These are phyloP conservation scores for Ligdia adustata DNA, from an alignment of 2,888 invertebrate species.

Conservation along the genomic window DNA sequence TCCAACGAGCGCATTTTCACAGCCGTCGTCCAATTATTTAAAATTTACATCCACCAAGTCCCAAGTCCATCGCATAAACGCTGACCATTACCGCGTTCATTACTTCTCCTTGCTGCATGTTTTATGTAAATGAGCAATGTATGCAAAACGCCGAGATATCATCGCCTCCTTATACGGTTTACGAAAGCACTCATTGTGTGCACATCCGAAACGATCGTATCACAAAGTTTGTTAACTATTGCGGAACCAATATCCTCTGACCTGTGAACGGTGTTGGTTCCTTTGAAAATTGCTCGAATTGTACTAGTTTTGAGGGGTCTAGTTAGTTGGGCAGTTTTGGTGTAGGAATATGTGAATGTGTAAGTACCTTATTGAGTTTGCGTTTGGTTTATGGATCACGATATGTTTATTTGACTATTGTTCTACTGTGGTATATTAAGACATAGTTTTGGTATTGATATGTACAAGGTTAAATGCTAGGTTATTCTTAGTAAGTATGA, in stretches of 20 bases:
- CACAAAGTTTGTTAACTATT: conserved; percentile 37
- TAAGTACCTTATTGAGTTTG: conserved; percentile 18
- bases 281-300: conserved; percentile 24
- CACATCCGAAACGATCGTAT: conserved; percentile 33
- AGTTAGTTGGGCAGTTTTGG: conserved; percentile 12
- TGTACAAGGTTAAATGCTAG: too few relatives aligned
- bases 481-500: too few relatives aligned
- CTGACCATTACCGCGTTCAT: conserved; percentile 40
- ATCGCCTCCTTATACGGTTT: conserved; percentile 38
- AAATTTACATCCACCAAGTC: conserved; percentile 20
- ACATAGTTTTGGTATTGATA: too few relatives aligned
- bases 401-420: conserved; percentile 2
- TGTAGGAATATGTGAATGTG: conserved; percentile 17
- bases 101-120: conserved; percentile 31
- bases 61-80: conserved; percentile 10
- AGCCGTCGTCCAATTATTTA: conserved; percentile 25
- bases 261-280: conserved; percentile 15
- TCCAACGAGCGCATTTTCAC: conserved; percentile 9
- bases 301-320: conserved; percentile 19
- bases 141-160: conserved; percentile 41
- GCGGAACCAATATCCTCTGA: conserved; percentile 31
- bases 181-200: conserved; percentile 49
- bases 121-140: conserved; percentile 48
- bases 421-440: neutral
- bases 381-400: conserved; percentile 6